These are phyloP conservation scores for Sicus ferrugineus DNA, from an alignment of 2,888 invertebrate genomes.

Conservation along the genomic window DNA sequence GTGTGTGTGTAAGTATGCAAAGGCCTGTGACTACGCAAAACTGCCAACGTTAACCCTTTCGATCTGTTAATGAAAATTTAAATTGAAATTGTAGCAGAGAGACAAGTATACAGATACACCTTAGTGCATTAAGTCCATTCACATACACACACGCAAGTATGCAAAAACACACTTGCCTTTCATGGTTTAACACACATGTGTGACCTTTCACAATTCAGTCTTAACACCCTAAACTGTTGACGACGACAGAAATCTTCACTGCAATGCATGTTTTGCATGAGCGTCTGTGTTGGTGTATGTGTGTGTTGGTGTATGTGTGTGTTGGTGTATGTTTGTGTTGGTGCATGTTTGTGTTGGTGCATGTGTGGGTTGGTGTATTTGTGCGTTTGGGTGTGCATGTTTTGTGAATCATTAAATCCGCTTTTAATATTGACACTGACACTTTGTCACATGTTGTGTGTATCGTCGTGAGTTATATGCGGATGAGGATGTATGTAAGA, in stretches of 20 bases:
- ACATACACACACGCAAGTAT: neutral
- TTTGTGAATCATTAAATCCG: conserved; percentile 54
- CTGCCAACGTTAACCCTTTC: neutral
- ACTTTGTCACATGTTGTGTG: conserved; percentile 51
- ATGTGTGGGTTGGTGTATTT: neutral
- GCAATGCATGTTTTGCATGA: conserved; percentile 7
- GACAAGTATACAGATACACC: neutral
- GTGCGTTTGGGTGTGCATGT: neutral
- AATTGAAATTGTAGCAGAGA: conserved; percentile 16
- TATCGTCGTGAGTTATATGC: neutral
- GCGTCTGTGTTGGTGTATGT: neutral
- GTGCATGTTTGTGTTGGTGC: neutral
- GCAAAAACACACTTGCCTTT: neutral
- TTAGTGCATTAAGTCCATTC: neutral
- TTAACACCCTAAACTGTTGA: neutral
- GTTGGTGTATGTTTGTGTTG: neutral
- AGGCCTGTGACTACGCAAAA: neutral
- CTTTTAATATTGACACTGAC: conserved; percentile 63
- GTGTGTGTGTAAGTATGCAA: neutral
- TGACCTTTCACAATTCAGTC: conserved; percentile 28
- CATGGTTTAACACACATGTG: conserved; percentile 19
- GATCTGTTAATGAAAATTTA: conserved; percentile 23
- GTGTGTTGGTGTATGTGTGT: neutral
- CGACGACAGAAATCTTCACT: neutral
- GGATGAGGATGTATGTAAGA: neutral